Conservation (phyloP, 2,888 invertebrate species). For the Aplocera efformata region DNA sequence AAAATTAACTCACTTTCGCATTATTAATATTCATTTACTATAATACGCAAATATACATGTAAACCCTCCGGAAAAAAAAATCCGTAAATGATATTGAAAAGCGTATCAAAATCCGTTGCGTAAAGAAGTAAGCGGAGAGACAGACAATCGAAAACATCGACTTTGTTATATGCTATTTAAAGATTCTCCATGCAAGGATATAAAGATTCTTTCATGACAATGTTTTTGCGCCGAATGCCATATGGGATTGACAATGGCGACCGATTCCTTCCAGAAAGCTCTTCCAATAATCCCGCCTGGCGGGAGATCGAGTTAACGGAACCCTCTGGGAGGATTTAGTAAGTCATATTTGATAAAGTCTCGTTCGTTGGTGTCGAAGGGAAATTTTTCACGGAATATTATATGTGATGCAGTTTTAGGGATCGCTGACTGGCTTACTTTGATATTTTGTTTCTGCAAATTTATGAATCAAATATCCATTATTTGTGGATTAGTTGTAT, state of each 20-base stretch:
- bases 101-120: no score
- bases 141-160: no score
- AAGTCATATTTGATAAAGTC: constrained; percentile 22
- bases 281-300: constrained; percentile 59
- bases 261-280: constrained; percentile 35
- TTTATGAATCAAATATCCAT: neutral
- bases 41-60: no score
- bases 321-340: constrained; percentile 47
- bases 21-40: no score
- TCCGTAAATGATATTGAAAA: no score
- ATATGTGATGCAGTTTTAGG: neutral
- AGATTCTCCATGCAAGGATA: no score
- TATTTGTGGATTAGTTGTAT: no score
- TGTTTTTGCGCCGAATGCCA: constrained; percentile 50
- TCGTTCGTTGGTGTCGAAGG: constrained; percentile 16
- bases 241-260: constrained; percentile 49
- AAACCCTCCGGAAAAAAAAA: no score
- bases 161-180: no score
- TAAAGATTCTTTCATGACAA: constrained; percentile 5
- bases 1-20: no score
- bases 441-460: neutral
- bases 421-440: neutral
- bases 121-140: no score
- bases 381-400: constrained; percentile 9
- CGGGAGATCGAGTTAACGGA: constrained; percentile 48